Conservation (phyloP, 2,797 vertebrate species). For the Chelon auratus region DNA sequence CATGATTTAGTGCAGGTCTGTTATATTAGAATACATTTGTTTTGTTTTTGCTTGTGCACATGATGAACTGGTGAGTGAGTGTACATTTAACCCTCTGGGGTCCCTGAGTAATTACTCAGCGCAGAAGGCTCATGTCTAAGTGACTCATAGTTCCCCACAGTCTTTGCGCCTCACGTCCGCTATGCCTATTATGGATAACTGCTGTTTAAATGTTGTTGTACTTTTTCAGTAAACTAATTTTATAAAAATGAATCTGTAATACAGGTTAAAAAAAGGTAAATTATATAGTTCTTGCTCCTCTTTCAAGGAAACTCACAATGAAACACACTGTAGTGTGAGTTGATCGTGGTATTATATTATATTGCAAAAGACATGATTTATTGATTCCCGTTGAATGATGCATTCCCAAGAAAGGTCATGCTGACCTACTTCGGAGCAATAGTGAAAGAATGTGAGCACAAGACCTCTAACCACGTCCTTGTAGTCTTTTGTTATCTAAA, state of each 20-base stretch:
- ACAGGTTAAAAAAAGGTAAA: not conserved
- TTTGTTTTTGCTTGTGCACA: too few relatives aligned
- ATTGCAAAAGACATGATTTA: conserved; percentile 52
- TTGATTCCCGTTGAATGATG: conserved; percentile 46
- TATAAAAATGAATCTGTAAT: too few relatives aligned
- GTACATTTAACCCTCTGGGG: not conserved
- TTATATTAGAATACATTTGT: too few relatives aligned
- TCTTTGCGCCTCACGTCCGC: too few relatives aligned
- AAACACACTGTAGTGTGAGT: conserved; percentile 26
- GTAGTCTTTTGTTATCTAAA: not conserved
- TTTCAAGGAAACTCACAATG: conserved; percentile 33
- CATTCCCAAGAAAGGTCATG: conserved; percentile 6
- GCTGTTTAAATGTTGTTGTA: too few relatives aligned
- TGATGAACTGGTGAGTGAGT: too few relatives aligned
- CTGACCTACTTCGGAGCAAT: not conserved
- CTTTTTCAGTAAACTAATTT: too few relatives aligned
- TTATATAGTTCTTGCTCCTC: not conserved
- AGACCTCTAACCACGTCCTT: not conserved
- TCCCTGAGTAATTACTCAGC: not conserved
- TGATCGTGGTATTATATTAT: not conserved
- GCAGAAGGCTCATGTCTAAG: not conserved
- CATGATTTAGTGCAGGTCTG: too few relatives aligned
- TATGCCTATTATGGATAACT: too few relatives aligned
- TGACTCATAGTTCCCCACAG: too few relatives aligned
- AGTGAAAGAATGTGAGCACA: not conserved